Conservation (phyloP, 2,113 vertebrate genomes). For the Rostratula benghalensis region DNA sequence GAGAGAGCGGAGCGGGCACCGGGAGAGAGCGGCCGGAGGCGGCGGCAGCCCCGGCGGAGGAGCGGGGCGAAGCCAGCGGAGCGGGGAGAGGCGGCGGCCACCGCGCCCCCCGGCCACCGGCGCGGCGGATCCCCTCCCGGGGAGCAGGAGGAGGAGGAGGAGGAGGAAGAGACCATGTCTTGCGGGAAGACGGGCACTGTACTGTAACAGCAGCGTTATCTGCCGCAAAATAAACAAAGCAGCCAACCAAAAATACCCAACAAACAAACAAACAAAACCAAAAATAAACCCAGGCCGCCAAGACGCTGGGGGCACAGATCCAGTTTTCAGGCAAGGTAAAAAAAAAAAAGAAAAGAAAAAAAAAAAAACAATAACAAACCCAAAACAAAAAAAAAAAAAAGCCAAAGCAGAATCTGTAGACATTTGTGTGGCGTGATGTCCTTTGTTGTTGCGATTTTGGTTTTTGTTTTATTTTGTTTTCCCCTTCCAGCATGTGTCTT, state of each 20-base stretch:
- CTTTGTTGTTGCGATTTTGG: conserved; percentile 13
- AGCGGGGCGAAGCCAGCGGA: too few relatives aligned
- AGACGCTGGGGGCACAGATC: conserved; percentile 59
- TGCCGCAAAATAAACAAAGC: conserved; percentile 37
- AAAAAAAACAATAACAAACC: too few relatives aligned
- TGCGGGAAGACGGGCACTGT: conserved; percentile 32
- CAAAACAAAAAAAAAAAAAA: neutral
- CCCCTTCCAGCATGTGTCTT: neutral
- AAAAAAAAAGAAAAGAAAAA: neutral
- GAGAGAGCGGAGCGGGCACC: too few relatives aligned
- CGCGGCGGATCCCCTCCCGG: too few relatives aligned
- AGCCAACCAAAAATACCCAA: conserved; percentile 2
- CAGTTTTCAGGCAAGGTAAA: conserved; percentile 43
- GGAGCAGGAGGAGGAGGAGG: too few relatives aligned
- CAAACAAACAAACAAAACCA: neutral
- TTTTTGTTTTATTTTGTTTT: neutral
- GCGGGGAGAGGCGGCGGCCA: too few relatives aligned
- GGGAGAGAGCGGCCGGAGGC: too few relatives aligned
- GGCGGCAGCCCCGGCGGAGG: too few relatives aligned
- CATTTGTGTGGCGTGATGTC: conserved; percentile 14
- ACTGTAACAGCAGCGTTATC: conserved; percentile 45
- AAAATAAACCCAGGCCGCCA: neutral
- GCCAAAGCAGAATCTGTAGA: neutral
- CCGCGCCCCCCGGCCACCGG: too few relatives aligned
- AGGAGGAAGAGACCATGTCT: too few relatives aligned